These are phyloP conservation scores for Onychomys torridus DNA, from an alignment of 2,797 vertebrate species.

Conservation along the genomic window DNA sequence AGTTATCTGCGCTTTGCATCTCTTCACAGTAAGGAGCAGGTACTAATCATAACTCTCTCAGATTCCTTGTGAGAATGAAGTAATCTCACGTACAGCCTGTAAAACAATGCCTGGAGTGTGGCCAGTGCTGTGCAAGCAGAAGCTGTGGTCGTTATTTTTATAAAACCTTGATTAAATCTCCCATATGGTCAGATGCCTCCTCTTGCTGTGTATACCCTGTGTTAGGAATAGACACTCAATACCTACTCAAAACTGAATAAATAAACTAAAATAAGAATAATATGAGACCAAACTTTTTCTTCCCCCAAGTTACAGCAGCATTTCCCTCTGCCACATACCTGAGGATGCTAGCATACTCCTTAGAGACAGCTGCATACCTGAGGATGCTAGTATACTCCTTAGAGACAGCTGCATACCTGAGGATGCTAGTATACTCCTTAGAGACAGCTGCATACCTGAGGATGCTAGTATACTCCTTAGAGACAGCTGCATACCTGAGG, in stretches of 20 bases:
- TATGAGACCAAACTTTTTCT: background rate
- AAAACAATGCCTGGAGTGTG: background rate
- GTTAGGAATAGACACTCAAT: background rate
- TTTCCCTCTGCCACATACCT: background rate
- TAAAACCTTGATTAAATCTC: background rate
- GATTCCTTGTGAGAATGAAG: background rate
- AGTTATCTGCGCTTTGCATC: background rate
- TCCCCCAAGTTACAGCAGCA: background rate
- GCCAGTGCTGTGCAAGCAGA: background rate
- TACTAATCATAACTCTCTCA: background rate
- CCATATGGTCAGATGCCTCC: background rate
- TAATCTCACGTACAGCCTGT: background rate
- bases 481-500: background rate
- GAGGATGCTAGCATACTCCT: background rate
- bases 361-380: background rate
- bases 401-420: background rate
- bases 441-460: background rate
- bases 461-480: background rate
- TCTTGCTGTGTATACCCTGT: slow-evolving; percentile 3
- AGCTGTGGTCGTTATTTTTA: background rate
- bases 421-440: background rate
- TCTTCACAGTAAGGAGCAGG: background rate
- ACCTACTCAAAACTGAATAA: background rate
- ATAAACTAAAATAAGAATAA: slow-evolving; percentile 7
- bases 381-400: background rate